phyloP scores from a whole-genome alignment of 1,140 invertebrate species.

The Globodera rostochiensis region DNA sequence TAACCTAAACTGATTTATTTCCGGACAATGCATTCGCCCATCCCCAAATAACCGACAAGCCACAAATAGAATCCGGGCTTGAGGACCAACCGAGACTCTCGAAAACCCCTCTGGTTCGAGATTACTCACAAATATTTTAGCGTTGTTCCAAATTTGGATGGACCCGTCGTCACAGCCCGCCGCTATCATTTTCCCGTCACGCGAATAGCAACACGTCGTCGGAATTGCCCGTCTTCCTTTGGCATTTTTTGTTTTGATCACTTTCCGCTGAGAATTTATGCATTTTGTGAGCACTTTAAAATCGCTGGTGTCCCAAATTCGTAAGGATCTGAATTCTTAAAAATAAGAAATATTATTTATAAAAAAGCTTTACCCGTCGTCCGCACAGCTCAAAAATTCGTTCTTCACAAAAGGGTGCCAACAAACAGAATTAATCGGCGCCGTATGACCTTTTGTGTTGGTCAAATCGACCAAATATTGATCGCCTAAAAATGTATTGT shows the following conservation, averaged over 20 bases:
- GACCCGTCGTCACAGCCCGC: slow-evolving; percentile 92
- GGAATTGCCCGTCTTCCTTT: slow-evolving; percentile 86
- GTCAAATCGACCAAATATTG: slow-evolving; percentile 93
- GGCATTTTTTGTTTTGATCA: slow-evolving; percentile 85
- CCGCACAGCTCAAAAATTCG: slow-evolving; percentile 90
- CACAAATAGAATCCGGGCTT: not conserved
- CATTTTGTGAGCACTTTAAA: slow-evolving; percentile 70
- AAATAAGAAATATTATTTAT: slow-evolving; percentile 24
- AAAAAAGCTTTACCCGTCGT: slow-evolving; percentile 74
- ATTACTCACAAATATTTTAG: slow-evolving; percentile 72
- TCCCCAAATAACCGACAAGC: not conserved
- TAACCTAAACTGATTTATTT: slow-evolving; percentile 68
- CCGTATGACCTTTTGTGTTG: slow-evolving; percentile 91
- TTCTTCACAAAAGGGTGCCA: slow-evolving; percentile 90
- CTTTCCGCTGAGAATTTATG: slow-evolving; percentile 74
- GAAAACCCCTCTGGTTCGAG: not conserved
- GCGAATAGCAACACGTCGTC: slow-evolving; percentile 79
- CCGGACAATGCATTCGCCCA: not conserved
- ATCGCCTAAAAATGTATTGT: slow-evolving; percentile 71
- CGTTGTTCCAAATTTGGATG: slow-evolving; percentile 94
- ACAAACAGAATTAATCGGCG: slow-evolving; percentile 82
- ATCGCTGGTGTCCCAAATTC: slow-evolving; percentile 82
- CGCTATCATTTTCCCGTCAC: slow-evolving; percentile 85
- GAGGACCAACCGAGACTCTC: not conserved
- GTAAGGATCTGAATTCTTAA: slow-evolving; percentile 73